A percentile compares a stretch with the other conserved stretches of the same genome.
These are phyloP conservation scores for Myiozetetes cayanensis DNA, from an alignment of 2,113 vertebrate species.

Conservation along the genomic window DNA sequence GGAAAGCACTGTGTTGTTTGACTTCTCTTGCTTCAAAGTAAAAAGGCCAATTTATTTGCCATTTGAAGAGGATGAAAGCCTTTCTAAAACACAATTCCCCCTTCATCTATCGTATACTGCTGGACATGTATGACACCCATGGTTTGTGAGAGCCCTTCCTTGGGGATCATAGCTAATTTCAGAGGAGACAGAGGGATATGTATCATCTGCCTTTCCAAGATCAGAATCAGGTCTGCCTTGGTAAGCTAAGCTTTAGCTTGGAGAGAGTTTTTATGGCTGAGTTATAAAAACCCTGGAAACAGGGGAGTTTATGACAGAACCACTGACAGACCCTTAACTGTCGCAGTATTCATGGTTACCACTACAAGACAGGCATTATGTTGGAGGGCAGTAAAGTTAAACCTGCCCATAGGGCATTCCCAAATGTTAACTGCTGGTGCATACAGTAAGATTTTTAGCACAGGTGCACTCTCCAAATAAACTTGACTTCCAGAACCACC, in stretches of 20 bases:
- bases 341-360: slow-evolving; percentile 61
- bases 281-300: slow-evolving; percentile 33
- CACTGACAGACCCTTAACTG: slow-evolving; percentile 49
- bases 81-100: background rate
- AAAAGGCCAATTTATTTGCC: slow-evolving; percentile 49
- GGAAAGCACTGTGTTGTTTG: slow-evolving; percentile 44
- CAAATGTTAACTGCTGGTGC: slow-evolving; percentile 17
- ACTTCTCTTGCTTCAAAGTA: slow-evolving; percentile 41
- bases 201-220: slow-evolving; percentile 26
- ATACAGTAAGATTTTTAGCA: slow-evolving; percentile 40
- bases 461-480: slow-evolving; percentile 43
- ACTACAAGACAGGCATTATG: slow-evolving; percentile 47
- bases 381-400: slow-evolving; percentile 62
- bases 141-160: slow-evolving; percentile 28
- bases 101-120: slow-evolving; percentile 11
- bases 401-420: slow-evolving; percentile 45
- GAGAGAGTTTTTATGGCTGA: slow-evolving; percentile 36
- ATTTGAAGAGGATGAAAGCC: slow-evolving; percentile 55
- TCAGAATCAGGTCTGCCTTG: slow-evolving; percentile 45
- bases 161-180: slow-evolving; percentile 18
- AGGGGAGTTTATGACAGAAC: slow-evolving; percentile 62
- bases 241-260: slow-evolving; percentile 46
- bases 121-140: slow-evolving; percentile 9
- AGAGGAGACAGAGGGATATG: background rate
- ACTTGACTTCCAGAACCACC: background rate